Base-by-base conservation (phyloP, 35 echinoderm and acorn worm genomes). In the Ophiothrix spiculata region DNA sequence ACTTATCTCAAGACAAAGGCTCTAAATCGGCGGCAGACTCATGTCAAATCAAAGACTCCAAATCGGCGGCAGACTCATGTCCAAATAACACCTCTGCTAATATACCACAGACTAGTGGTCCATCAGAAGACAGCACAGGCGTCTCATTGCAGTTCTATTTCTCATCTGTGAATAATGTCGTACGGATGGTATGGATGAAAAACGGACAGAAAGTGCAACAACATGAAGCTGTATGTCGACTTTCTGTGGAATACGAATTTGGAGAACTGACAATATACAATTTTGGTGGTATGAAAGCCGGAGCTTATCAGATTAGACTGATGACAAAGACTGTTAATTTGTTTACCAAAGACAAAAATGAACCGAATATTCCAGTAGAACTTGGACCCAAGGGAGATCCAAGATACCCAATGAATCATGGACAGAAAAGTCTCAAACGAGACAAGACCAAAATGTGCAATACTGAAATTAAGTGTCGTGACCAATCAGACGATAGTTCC, bases 221-320 rank as follows among this genome's bases (percentile, higher is more conserved):
- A 69, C 60, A 69, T 69, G 60, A 69, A n/a, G 60, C 60, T 25
- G 23, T 25, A 4, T 10, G 60, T 69, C 17, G 25, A 69, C 60
- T 69, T 28, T 69, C 10, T 69, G 60, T 69, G 60, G 60, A 69
- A n/a, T 69, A 69, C 25, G 60, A 69, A 69, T 69, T 69, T 69
- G 60, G 60, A 12, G 60, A 69, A 69, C 23, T 69, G 3, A 12
- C 60, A 2, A 4, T 69, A 12, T 69, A 15, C 60, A 69, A 69
- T 25, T 69, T 12, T 69, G 60, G 60, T 28, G 60, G 60, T 28
- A 15, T 25, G 1, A 15, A 69, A 69, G 60, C 60, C 23, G 60
- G 60, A 25, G 60, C 60, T 2, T 69, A 69, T 25, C 60, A 28
- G 60, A 69, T 69, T 25, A 2, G 17, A n/a, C 60, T 69, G 3